Conservation (phyloP, 2,113 vertebrate species). For the Calyptommatus sinebrachiatus region DNA sequence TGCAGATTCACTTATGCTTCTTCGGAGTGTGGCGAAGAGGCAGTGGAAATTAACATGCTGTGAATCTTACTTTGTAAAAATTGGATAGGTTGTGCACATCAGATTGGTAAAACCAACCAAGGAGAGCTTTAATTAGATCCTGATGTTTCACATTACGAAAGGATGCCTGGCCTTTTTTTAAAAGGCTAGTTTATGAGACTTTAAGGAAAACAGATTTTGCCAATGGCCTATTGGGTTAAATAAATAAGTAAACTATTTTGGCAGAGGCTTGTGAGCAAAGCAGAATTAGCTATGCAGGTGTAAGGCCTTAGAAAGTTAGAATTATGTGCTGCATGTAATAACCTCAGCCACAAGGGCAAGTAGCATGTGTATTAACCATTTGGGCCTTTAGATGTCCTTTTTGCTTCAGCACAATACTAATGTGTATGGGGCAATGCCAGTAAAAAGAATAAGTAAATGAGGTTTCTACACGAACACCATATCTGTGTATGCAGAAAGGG, state of each 20-base stretch:
- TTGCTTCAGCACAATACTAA: neutral
- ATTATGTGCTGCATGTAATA: neutral
- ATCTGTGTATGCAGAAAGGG: neutral
- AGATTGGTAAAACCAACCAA: constrained; percentile 55
- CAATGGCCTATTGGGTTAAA: constrained; percentile 34
- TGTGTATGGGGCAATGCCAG: neutral
- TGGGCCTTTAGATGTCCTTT: neutral
- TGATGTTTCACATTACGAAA: constrained; percentile 56
- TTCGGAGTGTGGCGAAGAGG: constrained; percentile 42
- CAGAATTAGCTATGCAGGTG: constrained; percentile 44
- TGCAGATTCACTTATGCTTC: constrained; percentile 42
- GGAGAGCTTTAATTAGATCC: constrained; percentile 66
- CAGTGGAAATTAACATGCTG: constrained; percentile 59
- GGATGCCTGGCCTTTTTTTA: constrained; percentile 25
- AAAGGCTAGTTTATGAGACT: constrained; percentile 52
- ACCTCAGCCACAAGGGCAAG: neutral
- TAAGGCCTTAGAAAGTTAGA: constrained; percentile 5
- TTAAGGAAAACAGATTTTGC: constrained; percentile 45
- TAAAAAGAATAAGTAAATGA: neutral
- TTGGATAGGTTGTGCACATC: constrained; percentile 64
- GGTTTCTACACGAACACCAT: neutral
- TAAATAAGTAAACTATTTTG: constrained; percentile 38
- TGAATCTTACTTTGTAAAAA: constrained; percentile 59
- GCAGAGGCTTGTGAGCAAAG: constrained; percentile 1
- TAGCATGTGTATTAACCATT: neutral